Evolutionary conservation across 2,113 vertebrate species (phyloP).

Genomic region (Mustela lutreola): DNA sequence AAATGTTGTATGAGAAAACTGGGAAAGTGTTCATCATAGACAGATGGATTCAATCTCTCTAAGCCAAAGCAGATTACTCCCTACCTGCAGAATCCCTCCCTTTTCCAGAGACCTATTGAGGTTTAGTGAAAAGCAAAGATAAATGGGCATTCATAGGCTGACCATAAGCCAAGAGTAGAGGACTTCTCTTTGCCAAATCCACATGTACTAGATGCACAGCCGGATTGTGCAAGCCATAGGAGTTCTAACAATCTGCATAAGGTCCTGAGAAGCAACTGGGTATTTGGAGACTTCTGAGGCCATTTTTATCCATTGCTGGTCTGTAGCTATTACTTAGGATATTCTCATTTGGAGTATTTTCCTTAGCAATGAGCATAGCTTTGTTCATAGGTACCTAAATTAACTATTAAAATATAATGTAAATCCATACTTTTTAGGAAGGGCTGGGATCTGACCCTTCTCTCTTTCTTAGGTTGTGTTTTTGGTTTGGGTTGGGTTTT

Average conservation of each 20-base stretch:
- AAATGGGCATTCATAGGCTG: conserved; percentile 64
- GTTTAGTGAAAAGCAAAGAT: conserved; percentile 64
- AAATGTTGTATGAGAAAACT: conserved; percentile 15
- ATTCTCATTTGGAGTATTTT: not conserved
- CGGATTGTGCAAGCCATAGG: not conserved
- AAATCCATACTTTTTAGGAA: not conserved
- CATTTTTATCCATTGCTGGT: not conserved
- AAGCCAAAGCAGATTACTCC: conserved; percentile 57
- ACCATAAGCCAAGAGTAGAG: conserved; percentile 65
- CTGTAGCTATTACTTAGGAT: not conserved
- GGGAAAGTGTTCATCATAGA: conserved; percentile 38
- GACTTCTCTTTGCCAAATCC: conserved; percentile 55
- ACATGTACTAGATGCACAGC: conserved; percentile 4
- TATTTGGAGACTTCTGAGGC: not conserved
- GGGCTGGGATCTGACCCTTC: not conserved
- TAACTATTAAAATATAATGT: not conserved
- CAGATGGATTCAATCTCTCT: conserved; percentile 71
- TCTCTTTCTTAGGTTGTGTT: not conserved
- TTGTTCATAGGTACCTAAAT: not conserved
- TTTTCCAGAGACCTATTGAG: conserved; percentile 69
- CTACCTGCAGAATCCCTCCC: conserved; percentile 26
- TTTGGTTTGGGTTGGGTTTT: not conserved
- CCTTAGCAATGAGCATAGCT: not conserved
- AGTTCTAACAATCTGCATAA: not conserved
- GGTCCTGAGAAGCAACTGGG: not conserved